Percentiles rank a stretch among this genome's conserved stretches.
Conservation (phyloP, 2,888 invertebrate genomes). For the Eristalis pertinax region DNA sequence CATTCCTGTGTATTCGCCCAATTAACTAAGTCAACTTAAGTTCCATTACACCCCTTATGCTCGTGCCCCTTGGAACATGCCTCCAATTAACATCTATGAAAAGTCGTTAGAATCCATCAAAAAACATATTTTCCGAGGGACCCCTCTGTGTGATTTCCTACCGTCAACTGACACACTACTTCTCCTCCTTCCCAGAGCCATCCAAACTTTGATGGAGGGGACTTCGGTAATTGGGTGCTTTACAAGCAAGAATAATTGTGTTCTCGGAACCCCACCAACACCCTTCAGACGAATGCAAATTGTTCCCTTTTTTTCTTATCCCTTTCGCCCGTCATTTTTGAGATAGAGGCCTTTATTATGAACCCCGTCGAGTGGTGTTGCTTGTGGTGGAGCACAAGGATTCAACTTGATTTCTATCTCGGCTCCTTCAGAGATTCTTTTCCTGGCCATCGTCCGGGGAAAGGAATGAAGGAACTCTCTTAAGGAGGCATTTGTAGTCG, state of each 20-base stretch:
- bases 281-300: constrained; percentile 55
- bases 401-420: constrained; percentile 67
- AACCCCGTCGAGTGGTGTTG: constrained; percentile 24
- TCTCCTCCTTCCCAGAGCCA: neutral
- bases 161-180: neutral
- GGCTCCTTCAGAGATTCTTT: constrained; percentile 13
- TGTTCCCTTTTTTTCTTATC: constrained; percentile 25
- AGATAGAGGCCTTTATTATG: constrained; percentile 46
- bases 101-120: rapidly evolving
- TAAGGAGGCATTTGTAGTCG: constrained; percentile 56
- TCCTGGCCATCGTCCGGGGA: too few species aligned
- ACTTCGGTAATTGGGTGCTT: constrained; percentile 67
- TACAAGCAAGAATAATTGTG: constrained; percentile 68
- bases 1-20: too few species aligned
- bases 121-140: neutral
- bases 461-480: constrained; percentile 13
- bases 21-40: too few species aligned
- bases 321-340: constrained; percentile 15
- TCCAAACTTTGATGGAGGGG: constrained; percentile 44
- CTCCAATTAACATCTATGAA: neutral
- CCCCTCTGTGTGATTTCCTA: constrained; percentile 10
- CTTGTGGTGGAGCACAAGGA: constrained; percentile 41
- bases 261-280: constrained; percentile 55
- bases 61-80: too few species aligned
- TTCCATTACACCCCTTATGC: too few species aligned